Evolutionary conservation across 1,140 invertebrate genomes (phyloP).

Genomic region (Zophobas morio): DNA sequence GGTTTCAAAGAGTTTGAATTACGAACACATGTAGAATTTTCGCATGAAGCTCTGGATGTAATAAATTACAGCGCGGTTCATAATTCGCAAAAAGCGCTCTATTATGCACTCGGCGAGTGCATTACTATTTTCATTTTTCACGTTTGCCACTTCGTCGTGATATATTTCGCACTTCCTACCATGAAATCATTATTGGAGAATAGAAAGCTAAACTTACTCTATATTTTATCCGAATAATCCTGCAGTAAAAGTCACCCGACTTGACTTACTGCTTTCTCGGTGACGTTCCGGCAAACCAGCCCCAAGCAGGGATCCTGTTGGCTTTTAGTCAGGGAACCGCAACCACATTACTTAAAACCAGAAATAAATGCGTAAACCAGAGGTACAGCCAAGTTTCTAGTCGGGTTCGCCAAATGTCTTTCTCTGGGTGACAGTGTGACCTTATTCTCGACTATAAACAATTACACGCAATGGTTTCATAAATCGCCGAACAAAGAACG

Average conservation of each 20-base stretch:
- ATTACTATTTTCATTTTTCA: background rate
- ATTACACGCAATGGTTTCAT: background rate
- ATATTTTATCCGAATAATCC: background rate
- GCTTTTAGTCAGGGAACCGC: background rate
- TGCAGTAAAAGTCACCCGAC: background rate
- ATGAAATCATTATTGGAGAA: background rate
- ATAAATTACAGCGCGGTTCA: background rate
- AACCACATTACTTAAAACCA: background rate
- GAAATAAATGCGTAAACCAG: background rate
- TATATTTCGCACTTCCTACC: background rate
- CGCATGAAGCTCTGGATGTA: constrained; percentile 4
- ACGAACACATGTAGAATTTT: constrained; percentile 17
- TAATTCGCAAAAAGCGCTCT: background rate
- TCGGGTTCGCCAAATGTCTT: background rate
- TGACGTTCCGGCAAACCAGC: background rate
- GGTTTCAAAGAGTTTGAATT: constrained; percentile 13
- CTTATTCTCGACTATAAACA: background rate
- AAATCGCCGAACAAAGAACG: background rate
- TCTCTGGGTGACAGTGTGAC: background rate
- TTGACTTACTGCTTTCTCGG: background rate
- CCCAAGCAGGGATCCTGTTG: background rate
- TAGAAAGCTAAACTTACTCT: background rate
- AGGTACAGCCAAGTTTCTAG: background rate
- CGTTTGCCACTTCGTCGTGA: background rate
- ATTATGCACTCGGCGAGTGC: too few relatives aligned